Evolutionary conservation across 2,888 invertebrate genomes (phyloP).

Genomic region (Oscheius sp.): DNA sequence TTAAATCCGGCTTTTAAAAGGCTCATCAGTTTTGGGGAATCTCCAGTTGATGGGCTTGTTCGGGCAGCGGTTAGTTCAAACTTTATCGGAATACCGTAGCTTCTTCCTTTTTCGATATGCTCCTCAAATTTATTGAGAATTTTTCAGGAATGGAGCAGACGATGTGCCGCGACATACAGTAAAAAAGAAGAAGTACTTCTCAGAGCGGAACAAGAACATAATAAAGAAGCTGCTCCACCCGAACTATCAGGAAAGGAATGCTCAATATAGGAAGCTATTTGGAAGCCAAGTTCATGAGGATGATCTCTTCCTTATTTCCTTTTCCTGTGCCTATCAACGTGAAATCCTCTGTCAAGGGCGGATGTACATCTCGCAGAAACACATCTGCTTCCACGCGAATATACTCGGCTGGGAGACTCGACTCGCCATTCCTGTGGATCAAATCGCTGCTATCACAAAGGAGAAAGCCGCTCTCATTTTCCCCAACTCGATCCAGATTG

Average conservation of each 20-base stretch:
- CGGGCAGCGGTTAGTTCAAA: slow-evolving; percentile 3
- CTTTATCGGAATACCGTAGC: neutral
- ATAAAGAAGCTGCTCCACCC: slow-evolving; percentile 51
- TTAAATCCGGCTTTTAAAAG: neutral
- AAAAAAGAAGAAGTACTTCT: slow-evolving; percentile 44
- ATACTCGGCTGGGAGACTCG: slow-evolving; percentile 79
- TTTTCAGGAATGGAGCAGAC: neutral
- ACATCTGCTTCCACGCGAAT: slow-evolving; percentile 95
- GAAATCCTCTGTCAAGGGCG: slow-evolving; percentile 95
- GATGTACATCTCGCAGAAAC: slow-evolving; percentile 91
- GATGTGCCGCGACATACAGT: slow-evolving; percentile 14
- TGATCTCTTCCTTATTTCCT: slow-evolving; percentile 74
- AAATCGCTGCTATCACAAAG: slow-evolving; percentile 90
- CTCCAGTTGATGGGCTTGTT: neutral
- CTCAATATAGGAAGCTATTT: slow-evolving; percentile 50
- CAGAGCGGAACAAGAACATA: slow-evolving; percentile 47
- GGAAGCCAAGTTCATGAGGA: slow-evolving; percentile 40
- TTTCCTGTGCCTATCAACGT: slow-evolving; percentile 93
- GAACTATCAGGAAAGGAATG: slow-evolving; percentile 50
- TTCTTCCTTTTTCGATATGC: slow-evolving; percentile 7
- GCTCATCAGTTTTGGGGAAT: neutral
- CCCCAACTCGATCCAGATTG: slow-evolving; percentile 87
- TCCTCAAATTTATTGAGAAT: too few species aligned
- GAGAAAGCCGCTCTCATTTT: slow-evolving; percentile 88
- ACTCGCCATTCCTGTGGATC: slow-evolving; percentile 85